Conservation (phyloP, 2,888 invertebrate species). For the Molanna angustata region DNA sequence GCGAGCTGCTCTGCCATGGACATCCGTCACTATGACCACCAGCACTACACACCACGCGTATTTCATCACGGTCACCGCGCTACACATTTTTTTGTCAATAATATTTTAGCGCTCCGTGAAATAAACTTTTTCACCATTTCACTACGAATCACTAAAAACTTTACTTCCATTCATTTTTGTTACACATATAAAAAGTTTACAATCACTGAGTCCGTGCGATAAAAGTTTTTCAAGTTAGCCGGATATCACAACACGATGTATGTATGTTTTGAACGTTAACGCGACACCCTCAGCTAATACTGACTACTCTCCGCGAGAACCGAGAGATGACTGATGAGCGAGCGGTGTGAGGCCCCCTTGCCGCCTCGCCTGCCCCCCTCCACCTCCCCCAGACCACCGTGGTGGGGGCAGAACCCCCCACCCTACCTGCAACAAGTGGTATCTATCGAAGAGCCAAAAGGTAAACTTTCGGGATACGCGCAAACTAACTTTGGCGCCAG, state of each 20-base stretch:
- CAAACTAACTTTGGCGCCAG: too few relatives aligned
- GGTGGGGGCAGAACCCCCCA: constrained; percentile 11
- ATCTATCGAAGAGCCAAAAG: constrained; percentile 6
- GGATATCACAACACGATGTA: constrained; percentile 10
- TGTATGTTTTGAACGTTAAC: constrained; percentile 1
- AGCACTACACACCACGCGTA: constrained; percentile 9
- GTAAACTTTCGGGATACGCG: too few relatives aligned
- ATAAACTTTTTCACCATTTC: constrained; percentile 20
- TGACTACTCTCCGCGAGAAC: constrained; percentile 21
- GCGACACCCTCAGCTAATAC: not conserved
- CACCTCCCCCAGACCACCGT: not conserved
- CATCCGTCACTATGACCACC: constrained; percentile 3
- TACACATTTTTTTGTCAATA: constrained; percentile 6
- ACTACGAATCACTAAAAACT: constrained; percentile 12
- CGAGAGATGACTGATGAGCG: constrained; percentile 27
- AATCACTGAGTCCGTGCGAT: too few relatives aligned
- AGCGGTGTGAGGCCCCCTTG: constrained; percentile 16
- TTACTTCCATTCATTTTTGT: constrained; percentile 1
- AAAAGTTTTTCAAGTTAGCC: constrained; percentile 15
- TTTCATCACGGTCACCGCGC: constrained; percentile 1
- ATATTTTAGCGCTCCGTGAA: not conserved
- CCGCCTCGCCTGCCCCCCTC: constrained; percentile 7
- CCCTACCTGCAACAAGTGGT: constrained; percentile 19
- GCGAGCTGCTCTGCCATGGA: constrained; percentile 10
- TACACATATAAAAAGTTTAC: too few relatives aligned